A percentile compares a stretch with the other conserved stretches of the same genome.
Conservation (phyloP, 2,113 vertebrate species). For the Odocoileus virginianus region DNA sequence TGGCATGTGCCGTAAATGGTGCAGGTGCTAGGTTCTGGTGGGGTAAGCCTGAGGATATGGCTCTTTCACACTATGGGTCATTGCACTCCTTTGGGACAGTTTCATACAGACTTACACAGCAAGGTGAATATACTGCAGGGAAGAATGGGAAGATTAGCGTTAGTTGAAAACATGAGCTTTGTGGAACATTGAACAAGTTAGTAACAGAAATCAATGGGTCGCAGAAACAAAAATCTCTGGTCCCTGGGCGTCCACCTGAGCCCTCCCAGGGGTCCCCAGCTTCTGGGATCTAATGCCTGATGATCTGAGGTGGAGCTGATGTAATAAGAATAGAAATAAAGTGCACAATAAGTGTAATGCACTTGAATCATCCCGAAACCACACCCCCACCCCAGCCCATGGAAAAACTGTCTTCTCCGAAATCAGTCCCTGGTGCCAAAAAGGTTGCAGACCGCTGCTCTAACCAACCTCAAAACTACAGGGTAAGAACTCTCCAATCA, state of each 20-base stretch:
- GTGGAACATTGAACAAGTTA: slow-evolving; percentile 65
- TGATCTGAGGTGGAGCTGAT: not conserved
- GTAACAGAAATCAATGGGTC: slow-evolving; percentile 33
- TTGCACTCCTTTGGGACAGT: slow-evolving; percentile 48
- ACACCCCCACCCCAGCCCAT: not conserved
- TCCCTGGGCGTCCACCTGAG: not conserved
- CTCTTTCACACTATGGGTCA: not conserved
- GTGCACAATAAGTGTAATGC: not conserved
- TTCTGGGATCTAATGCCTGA: not conserved
- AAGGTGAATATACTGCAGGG: slow-evolving; percentile 39
- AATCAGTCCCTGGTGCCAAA: not conserved
- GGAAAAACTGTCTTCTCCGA: not conserved
- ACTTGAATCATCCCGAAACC: not conserved
- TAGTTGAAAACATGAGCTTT: slow-evolving; percentile 52
- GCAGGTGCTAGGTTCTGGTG: not conserved
- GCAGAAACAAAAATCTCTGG: not conserved
- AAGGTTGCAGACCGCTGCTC: not conserved
- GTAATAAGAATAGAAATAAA: not conserved
- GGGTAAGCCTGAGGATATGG: not conserved
- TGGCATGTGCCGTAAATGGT: not conserved
- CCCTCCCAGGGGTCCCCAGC: not conserved
- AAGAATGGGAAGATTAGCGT: slow-evolving; percentile 31
- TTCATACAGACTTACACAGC: slow-evolving; percentile 65
- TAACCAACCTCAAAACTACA: not conserved
- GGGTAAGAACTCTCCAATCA: not conserved